Evolutionary conservation across 2,113 vertebrate species (phyloP).

Genomic region (Microtus ochrogaster): DNA sequence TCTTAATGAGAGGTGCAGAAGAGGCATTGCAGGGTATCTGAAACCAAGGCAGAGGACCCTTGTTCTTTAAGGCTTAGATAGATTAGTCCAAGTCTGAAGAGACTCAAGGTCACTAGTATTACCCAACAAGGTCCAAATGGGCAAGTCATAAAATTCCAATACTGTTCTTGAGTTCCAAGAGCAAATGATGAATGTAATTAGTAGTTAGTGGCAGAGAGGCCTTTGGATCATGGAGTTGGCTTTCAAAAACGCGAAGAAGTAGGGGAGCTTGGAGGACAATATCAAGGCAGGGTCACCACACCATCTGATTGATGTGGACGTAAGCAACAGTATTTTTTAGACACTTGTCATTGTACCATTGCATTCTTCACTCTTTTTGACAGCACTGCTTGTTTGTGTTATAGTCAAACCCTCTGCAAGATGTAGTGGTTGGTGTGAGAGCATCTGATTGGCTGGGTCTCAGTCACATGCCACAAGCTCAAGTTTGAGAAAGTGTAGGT

Average conservation of each 20-base stretch:
- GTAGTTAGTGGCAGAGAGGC: neutral
- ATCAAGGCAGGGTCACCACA: neutral
- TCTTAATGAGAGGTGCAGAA: neutral
- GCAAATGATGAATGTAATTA: neutral
- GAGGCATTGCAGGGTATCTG: accelerated
- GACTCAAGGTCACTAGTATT: neutral
- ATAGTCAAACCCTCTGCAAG: neutral
- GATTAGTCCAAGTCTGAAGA: neutral
- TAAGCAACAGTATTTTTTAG: neutral
- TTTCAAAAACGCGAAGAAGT: neutral
- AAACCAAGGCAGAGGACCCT: neutral
- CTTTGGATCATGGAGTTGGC: neutral
- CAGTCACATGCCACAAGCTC: neutral
- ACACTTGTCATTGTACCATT: neutral
- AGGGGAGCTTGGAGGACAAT: neutral
- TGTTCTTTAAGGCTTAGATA: neutral
- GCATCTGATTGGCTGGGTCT: neutral
- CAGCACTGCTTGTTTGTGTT: neutral
- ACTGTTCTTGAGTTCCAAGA: neutral
- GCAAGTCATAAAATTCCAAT: neutral
- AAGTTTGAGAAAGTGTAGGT: neutral
- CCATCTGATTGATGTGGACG: neutral
- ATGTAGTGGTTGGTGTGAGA: neutral
- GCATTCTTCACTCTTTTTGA: neutral
- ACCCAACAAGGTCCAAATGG: neutral